These are phyloP conservation scores for Steatocranus sp. DNA, from an alignment of 2,797 vertebrate species.

Conservation along the genomic window DNA sequence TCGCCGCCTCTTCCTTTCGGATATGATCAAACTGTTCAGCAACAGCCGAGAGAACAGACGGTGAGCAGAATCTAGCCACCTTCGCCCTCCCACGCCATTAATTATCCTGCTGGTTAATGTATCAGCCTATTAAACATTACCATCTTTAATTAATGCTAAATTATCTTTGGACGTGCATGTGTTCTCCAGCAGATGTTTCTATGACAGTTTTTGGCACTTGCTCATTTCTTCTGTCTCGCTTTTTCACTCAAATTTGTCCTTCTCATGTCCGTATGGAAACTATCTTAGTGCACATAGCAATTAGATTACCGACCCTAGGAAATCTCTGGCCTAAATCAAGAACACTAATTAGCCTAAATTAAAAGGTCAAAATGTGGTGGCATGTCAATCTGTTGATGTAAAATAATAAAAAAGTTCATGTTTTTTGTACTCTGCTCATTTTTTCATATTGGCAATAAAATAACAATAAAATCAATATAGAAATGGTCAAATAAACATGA, in stretches of 20 bases:
- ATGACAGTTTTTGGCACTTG: neutral
- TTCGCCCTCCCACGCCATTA: conserved; percentile 16
- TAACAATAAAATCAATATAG: neutral
- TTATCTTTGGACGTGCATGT: conserved; percentile 41
- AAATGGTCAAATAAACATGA: neutral
- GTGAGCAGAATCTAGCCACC: conserved; percentile 64
- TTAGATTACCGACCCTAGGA: neutral
- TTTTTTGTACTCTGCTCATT: neutral
- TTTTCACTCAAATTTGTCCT: neutral
- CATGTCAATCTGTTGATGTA: neutral
- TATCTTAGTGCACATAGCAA: neutral
- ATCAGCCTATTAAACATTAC: conserved; percentile 3
- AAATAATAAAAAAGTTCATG: neutral
- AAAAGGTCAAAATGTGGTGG: neutral
- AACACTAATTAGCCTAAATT: neutral
- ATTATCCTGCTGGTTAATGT: conserved; percentile 45
- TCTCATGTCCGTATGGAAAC: neutral
- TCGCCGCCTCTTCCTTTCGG: conserved; percentile 89
- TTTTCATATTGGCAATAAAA: neutral
- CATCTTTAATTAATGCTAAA: conserved; percentile 36
- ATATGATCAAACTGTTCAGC: conserved; percentile 98
- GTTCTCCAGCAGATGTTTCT: conserved; percentile 51
- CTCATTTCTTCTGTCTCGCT: neutral
- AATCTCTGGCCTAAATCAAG: neutral
- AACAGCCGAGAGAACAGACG: conserved; percentile 96